These are phyloP conservation scores for Pseudotriccus pelzelni DNA, from an alignment of 2,797 vertebrate genomes.

Conservation along the genomic window DNA sequence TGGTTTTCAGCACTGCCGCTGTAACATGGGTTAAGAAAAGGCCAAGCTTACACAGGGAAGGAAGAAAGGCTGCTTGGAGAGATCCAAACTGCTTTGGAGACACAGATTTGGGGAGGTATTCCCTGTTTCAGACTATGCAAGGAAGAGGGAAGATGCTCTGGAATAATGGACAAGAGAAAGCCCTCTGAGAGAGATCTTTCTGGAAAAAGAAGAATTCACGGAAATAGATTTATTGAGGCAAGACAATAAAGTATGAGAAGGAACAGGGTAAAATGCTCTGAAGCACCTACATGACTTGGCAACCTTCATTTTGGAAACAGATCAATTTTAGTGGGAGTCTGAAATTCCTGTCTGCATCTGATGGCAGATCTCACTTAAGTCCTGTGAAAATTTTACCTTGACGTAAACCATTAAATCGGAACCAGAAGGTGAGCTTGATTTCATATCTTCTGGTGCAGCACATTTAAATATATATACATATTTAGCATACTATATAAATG, in stretches of 20 bases:
- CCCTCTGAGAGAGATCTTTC: background rate
- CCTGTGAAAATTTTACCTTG: background rate
- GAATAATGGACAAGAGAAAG: background rate
- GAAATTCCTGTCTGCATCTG: background rate
- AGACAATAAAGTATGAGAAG: background rate
- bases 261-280: background rate
- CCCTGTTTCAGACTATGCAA: background rate
- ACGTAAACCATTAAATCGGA: background rate
- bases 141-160: background rate
- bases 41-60: background rate
- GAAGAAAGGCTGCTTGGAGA: background rate
- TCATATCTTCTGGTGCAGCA: background rate
- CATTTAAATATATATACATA: background rate
- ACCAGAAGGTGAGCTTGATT: background rate
- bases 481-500: background rate
- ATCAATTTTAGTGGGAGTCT: background rate
- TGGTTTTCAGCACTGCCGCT: no score
- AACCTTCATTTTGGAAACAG: constrained; percentile 8
- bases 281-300: constrained; percentile 18
- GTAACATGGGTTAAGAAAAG: background rate
- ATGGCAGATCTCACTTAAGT: background rate
- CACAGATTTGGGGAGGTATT: background rate
- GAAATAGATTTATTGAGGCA: background rate
- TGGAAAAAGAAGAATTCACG: background rate
- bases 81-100: background rate